phyloP scores from a whole-genome alignment of 2,888 invertebrate genomes.

The Digitonthophagus gazella region DNA sequence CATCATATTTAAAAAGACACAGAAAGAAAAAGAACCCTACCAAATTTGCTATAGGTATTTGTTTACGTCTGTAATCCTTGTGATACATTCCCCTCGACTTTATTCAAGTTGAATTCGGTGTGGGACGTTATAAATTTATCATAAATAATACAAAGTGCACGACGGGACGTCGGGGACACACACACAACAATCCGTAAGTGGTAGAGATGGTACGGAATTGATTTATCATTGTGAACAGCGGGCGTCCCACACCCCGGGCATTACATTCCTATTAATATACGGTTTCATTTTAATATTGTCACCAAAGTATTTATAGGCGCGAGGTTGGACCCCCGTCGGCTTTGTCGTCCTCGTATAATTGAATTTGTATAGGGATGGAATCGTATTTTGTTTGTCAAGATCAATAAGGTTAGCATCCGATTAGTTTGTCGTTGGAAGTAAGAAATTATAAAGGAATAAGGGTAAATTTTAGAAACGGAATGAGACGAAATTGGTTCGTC shows the following conservation, averaged over 20 bases:
- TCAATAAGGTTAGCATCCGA: no score
- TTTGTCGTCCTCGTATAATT: background rate
- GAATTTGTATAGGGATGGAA: background rate
- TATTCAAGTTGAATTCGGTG: no score
- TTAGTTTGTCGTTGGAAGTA: no score
- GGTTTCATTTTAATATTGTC: constrained; percentile 53
- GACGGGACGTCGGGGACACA: constrained; percentile 48
- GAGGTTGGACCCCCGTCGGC: background rate
- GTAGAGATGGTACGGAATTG: constrained; percentile 50
- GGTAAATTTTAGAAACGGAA: background rate
- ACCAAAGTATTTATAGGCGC: constrained; percentile 51
- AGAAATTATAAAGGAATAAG: no score
- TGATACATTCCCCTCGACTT: no score
- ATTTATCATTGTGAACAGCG: constrained; percentile 50
- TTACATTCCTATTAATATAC: constrained; percentile 51
- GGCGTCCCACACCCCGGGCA: constrained; percentile 44
- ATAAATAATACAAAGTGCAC: constrained; percentile 49
- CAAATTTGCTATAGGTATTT: no score
- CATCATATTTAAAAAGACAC: no score
- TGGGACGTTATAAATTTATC: constrained; percentile 51
- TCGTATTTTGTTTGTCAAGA: no score
- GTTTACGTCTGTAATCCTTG: no score
- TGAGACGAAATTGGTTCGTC: background rate
- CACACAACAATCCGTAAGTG: constrained; percentile 42
- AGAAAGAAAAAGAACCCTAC: no score